Percentiles rank a stretch among this genome's conserved stretches.
Evolutionary conservation across 2,888 invertebrate genomes (phyloP).

Genomic region (Corbicula japonica): DNA sequence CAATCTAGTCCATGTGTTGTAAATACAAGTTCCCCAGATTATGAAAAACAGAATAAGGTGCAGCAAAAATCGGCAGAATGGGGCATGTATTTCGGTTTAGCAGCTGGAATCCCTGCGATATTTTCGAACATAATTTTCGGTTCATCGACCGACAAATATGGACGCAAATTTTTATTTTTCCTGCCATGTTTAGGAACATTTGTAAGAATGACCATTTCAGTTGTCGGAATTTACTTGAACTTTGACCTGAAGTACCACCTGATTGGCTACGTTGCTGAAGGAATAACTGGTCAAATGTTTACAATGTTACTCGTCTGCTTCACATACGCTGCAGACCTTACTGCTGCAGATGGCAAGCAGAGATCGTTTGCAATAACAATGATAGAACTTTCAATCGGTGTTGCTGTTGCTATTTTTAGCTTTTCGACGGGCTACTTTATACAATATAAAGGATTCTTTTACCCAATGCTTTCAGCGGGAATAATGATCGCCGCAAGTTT

Average conservation of each 20-base stretch:
- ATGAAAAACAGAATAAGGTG: conserved; percentile 44
- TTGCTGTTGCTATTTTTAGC: conserved; percentile 26
- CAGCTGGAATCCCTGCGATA: conserved; percentile 57
- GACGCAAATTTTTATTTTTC: conserved; percentile 64
- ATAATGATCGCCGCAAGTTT: conserved; percentile 15
- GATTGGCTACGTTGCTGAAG: conserved; percentile 60
- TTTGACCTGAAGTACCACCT: conserved; percentile 54
- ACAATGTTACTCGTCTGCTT: conserved; percentile 60
- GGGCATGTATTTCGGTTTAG: conserved; percentile 46
- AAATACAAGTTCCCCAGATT: conserved; percentile 56
- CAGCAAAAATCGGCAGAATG: conserved; percentile 56
- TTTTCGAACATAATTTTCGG: conserved; percentile 62
- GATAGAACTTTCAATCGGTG: conserved; percentile 52
- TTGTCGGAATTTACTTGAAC: conserved; percentile 63
- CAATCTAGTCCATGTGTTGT: conserved; percentile 27
- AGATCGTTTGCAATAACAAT: conserved; percentile 59
- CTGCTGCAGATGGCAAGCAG: conserved; percentile 39
- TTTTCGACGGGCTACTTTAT: conserved; percentile 62
- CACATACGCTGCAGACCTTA: conserved; percentile 64
- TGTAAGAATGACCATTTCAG: conserved; percentile 21
- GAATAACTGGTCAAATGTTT: conserved; percentile 63
- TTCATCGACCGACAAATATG: conserved; percentile 64
- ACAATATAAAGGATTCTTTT: conserved; percentile 52
- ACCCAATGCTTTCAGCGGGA: conserved; percentile 46
- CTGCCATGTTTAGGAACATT: conserved; percentile 52